phyloP scores from a whole-genome alignment of 2,888 invertebrate species.

The Tiliacea aurago region DNA sequence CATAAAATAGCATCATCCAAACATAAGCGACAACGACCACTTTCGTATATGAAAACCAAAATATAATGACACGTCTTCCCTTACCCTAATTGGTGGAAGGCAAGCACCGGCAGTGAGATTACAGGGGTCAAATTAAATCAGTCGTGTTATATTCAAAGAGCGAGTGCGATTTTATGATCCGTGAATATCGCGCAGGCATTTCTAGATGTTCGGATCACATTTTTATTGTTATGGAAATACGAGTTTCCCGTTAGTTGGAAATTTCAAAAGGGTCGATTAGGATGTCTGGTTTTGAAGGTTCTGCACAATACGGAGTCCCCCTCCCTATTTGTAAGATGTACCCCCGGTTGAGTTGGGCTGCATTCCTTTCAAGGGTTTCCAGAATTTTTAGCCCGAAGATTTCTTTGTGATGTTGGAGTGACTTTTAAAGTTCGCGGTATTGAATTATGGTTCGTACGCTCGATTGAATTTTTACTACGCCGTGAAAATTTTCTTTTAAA shows the following conservation, averaged over 20 bases:
- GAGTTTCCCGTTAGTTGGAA: slow-evolving; percentile 90
- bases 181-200: slow-evolving; percentile 90
- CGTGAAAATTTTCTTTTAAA: slow-evolving; percentile 63
- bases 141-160: slow-evolving; percentile 81
- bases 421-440: slow-evolving; percentile 82
- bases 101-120: slow-evolving; percentile 69
- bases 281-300: slow-evolving; percentile 90
- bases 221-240: slow-evolving; percentile 91
- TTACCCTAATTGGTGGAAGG: slow-evolving; percentile 73
- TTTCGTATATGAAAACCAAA: slow-evolving; percentile 79
- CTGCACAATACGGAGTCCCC: slow-evolving; percentile 84
- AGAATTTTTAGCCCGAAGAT: slow-evolving; percentile 79
- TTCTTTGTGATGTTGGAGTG: slow-evolving; percentile 78
- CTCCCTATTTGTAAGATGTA: slow-evolving; percentile 86
- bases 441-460: slow-evolving; percentile 82
- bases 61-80: slow-evolving; percentile 77
- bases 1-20: slow-evolving; percentile 80
- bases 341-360: slow-evolving; percentile 76
- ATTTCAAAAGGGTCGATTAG: slow-evolving; percentile 91
- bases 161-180: slow-evolving; percentile 89
- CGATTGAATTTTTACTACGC: slow-evolving; percentile 78
- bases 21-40: slow-evolving; percentile 77
- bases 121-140: slow-evolving; percentile 84
- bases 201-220: slow-evolving; percentile 90
- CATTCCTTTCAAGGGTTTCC: slow-evolving; percentile 79